Evolutionary conservation across 2,113 vertebrate species (phyloP).

Genomic region (Zingel zingel): DNA sequence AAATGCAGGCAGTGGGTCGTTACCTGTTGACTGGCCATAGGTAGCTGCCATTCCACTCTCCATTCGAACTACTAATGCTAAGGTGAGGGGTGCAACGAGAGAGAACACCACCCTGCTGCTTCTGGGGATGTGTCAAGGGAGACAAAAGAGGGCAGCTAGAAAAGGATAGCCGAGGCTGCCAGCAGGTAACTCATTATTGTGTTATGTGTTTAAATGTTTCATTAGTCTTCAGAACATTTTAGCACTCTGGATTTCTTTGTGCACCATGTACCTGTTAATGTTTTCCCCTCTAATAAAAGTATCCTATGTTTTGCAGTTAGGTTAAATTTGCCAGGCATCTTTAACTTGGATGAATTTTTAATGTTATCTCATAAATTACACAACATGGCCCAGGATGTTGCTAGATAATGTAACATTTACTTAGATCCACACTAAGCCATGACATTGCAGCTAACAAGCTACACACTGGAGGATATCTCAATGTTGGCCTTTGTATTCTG

Average conservation of each 20-base stretch:
- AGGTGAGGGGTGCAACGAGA: slow-evolving; percentile 29
- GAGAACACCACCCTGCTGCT: slow-evolving; percentile 28
- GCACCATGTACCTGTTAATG: not conserved
- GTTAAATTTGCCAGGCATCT: not conserved
- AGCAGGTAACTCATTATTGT: slow-evolving; percentile 20
- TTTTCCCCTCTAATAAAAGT: not conserved
- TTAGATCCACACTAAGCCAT: not conserved
- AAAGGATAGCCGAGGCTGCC: not conserved
- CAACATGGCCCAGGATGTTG: not conserved
- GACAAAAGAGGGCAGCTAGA: not conserved
- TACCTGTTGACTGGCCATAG: slow-evolving; percentile 39
- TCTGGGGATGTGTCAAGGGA: slow-evolving; percentile 4
- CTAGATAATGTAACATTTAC: slow-evolving; percentile 16
- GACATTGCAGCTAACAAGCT: slow-evolving; percentile 23
- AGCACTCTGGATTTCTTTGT: not conserved
- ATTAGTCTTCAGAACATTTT: not conserved
- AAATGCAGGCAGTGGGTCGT: slow-evolving; percentile 10
- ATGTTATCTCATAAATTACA: not conserved
- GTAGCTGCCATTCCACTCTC: slow-evolving; percentile 20
- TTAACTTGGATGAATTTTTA: not conserved
- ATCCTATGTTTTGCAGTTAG: not conserved
- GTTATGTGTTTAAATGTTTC: slow-evolving; percentile 7
- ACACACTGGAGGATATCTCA: slow-evolving; percentile 20
- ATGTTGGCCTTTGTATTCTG: slow-evolving; percentile 23
- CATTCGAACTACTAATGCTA: not conserved